These are phyloP conservation scores for Orthosia gracilis DNA, from an alignment of 2,888 invertebrate species.

Conservation along the genomic window DNA sequence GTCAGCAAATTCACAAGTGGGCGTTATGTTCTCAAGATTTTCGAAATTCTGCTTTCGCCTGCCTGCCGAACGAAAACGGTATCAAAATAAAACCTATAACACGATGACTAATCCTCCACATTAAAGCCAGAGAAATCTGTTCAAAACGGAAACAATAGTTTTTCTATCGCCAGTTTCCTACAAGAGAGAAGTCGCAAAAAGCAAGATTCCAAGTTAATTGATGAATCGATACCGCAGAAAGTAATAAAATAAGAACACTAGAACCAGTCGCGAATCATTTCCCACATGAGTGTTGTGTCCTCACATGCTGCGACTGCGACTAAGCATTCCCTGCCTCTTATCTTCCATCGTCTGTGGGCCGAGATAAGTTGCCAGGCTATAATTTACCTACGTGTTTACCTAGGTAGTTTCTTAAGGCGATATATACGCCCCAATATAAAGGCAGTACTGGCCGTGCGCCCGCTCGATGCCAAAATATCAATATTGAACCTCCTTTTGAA, in stretches of 20 bases:
- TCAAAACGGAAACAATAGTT: slow-evolving; percentile 51
- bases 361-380: slow-evolving; percentile 35
- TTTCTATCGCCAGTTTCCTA: slow-evolving; percentile 46
- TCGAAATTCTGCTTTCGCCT: not conserved
- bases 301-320: slow-evolving; percentile 8
- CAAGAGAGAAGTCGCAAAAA: slow-evolving; percentile 55
- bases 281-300: slow-evolving; percentile 53
- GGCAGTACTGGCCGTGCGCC: too few relatives aligned
- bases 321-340: slow-evolving; percentile 25
- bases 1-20: slow-evolving; percentile 28
- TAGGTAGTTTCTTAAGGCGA: slow-evolving; percentile 22
- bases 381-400: slow-evolving; percentile 24
- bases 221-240: slow-evolving; percentile 68
- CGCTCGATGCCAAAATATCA: too few relatives aligned
- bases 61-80: not conserved
- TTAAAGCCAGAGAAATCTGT: slow-evolving; percentile 32
- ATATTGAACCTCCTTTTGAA: too few relatives aligned
- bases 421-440: too few relatives aligned
- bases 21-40: slow-evolving; percentile 17
- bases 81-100: not conserved
- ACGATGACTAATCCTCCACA: not conserved
- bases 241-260: slow-evolving; percentile 56
- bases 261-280: slow-evolving; percentile 57
- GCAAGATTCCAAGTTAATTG: slow-evolving; percentile 66
- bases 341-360: slow-evolving; percentile 21